Percentiles rank a stretch among this genome's conserved stretches.
Evolutionary conservation across 2,113 vertebrate genomes (phyloP).

Genomic region (Pseudorasbora parva): DNA sequence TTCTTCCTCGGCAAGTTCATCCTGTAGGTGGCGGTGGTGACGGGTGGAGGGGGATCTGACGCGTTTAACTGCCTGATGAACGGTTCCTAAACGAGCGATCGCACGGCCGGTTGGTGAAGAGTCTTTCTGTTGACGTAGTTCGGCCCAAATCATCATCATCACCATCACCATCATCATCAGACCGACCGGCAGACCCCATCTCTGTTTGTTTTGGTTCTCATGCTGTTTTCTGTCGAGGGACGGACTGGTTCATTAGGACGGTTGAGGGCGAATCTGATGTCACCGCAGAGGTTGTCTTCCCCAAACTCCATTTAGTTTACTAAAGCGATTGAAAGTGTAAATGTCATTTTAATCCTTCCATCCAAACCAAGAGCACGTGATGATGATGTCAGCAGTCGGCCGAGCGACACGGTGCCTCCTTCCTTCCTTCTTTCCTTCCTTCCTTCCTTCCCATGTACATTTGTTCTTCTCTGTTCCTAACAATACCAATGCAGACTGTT

Average conservation of each 20-base stretch:
- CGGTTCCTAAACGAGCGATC: too few species aligned
- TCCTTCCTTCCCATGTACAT: slow-evolving; percentile 84
- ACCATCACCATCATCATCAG: too few species aligned
- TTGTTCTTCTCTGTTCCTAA: slow-evolving; percentile 84
- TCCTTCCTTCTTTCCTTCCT: slow-evolving; percentile 60
- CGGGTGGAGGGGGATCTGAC: too few species aligned
- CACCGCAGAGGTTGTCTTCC: slow-evolving; percentile 67
- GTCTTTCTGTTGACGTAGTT: too few species aligned
- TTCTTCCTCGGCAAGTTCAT: slow-evolving; percentile 99
- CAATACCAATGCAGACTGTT: slow-evolving; percentile 88
- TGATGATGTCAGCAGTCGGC: too few species aligned
- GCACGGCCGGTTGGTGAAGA: too few species aligned
- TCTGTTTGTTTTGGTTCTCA: background rate
- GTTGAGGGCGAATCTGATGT: too few species aligned
- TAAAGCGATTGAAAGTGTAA: slow-evolving; percentile 88
- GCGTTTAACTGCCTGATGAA: too few species aligned
- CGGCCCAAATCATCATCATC: too few species aligned
- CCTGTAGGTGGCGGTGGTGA: slow-evolving; percentile 80
- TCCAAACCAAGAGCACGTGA: slow-evolving; percentile 27
- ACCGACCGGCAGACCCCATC: slow-evolving; percentile 60
- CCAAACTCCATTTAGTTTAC: slow-evolving; percentile 84
- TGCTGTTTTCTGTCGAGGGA: background rate
- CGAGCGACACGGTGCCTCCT: slow-evolving; percentile 40
- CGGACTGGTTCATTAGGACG: slow-evolving; percentile 48
- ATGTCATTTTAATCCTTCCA: slow-evolving; percentile 91